These are phyloP conservation scores for Gallinago solitaria DNA, from an alignment of 2,797 vertebrate species.

Conservation along the genomic window DNA sequence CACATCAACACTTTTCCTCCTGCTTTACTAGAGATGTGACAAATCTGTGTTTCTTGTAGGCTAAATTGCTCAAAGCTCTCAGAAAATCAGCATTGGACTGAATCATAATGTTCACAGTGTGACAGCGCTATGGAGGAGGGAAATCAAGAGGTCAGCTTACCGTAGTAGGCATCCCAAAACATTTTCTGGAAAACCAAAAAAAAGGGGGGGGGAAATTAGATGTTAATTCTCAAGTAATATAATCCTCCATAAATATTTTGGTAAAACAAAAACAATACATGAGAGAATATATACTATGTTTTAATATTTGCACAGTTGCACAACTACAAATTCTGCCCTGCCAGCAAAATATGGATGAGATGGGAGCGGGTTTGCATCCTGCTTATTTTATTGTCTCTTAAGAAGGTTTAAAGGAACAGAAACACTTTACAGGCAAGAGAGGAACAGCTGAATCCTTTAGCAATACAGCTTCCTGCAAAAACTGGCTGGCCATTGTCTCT, in stretches of 20 bases:
- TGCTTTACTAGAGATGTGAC: neutral
- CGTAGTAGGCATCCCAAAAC: conserved; percentile 84
- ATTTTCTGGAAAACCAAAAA: conserved; percentile 65
- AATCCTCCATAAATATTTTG: neutral
- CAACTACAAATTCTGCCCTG: neutral
- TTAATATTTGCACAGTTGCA: neutral
- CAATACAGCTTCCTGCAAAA: neutral
- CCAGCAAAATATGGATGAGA: neutral
- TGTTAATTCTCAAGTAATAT: neutral
- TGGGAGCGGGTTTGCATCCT: neutral
- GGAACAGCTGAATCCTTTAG: neutral
- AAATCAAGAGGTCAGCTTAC: conserved; percentile 72
- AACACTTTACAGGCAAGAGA: neutral
- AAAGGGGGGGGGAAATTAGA: neutral
- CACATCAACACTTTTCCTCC: neutral
- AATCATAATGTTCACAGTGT: neutral
- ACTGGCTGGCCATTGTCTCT: neutral
- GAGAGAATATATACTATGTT: neutral
- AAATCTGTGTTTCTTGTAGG: neutral
- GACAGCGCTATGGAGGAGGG: neutral
- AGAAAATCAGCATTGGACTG: neutral
- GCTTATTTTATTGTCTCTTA: neutral
- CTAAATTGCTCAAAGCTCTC: neutral
- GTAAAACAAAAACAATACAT: neutral
- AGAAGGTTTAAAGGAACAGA: neutral